Percentiles rank a stretch among this genome's conserved stretches.
Evolutionary conservation across 2,113 vertebrate genomes (phyloP).

Genomic region (Synchiropus splendidus): DNA sequence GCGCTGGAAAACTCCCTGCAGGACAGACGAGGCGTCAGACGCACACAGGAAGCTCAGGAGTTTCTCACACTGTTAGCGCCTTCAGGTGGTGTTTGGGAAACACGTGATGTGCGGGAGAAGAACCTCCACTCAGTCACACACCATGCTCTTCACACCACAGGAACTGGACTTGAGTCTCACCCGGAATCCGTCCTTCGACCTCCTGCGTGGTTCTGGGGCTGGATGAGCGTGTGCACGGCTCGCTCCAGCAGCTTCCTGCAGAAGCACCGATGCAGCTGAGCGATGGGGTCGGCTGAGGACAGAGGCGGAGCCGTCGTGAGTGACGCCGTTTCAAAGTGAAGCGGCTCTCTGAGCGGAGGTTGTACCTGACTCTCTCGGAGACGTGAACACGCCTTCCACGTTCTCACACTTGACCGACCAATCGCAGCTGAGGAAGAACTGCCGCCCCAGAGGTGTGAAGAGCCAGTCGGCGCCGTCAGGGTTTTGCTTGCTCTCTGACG

Average conservation of each 20-base stretch:
- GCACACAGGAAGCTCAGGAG: too few relatives aligned
- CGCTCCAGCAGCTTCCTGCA: constrained; percentile 88
- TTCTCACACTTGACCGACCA: constrained; percentile 83
- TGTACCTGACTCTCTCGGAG: constrained; percentile 80
- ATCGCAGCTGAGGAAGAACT: constrained; percentile 91
- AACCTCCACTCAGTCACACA: neutral
- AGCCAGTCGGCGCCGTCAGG: constrained; percentile 87
- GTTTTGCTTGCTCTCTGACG: constrained; percentile 71
- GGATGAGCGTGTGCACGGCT: constrained; percentile 85
- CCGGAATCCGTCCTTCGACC: constrained; percentile 44
- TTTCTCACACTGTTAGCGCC: too few relatives aligned
- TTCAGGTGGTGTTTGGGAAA: too few relatives aligned
- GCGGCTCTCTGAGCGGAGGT: neutral
- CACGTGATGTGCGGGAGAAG: too few relatives aligned
- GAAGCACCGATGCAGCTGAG: constrained; percentile 90
- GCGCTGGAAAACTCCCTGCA: constrained; percentile 82
- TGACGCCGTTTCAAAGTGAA: too few relatives aligned
- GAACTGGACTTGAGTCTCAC: constrained; percentile 20
- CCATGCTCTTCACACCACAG: too few relatives aligned
- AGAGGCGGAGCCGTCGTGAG: too few relatives aligned
- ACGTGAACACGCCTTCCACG: constrained; percentile 80
- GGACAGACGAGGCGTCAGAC: neutral
- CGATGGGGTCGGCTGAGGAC: constrained; percentile 80
- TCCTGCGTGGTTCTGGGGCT: constrained; percentile 74
- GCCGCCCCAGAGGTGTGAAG: constrained; percentile 85